These are phyloP conservation scores for Synanthedon formicaeformis DNA, from an alignment of 2,888 invertebrate genomes.

Conservation along the genomic window DNA sequence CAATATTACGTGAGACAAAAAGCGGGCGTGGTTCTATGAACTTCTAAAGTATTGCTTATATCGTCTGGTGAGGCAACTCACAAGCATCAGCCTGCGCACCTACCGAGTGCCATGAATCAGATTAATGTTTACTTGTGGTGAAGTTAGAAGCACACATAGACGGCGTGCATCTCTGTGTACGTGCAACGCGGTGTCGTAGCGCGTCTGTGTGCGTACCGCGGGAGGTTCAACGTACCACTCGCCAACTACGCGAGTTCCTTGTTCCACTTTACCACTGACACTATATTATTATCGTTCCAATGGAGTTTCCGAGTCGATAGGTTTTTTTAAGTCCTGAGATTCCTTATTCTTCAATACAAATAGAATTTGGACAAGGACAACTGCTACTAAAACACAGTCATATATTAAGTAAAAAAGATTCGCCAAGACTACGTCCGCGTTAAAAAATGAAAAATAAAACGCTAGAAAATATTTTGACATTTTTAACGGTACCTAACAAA, in stretches of 20 bases:
- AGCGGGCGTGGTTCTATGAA: background rate
- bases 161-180: slow-evolving; percentile 13
- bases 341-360: background rate
- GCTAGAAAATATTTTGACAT: too few species aligned
- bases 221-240: slow-evolving; percentile 67
- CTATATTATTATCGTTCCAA: slow-evolving; percentile 65
- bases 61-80: background rate
- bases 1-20: background rate
- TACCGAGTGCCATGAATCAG: slow-evolving; percentile 42
- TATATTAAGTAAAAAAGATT: too few species aligned
- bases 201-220: slow-evolving; percentile 10
- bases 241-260: slow-evolving; percentile 67
- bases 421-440: too few species aligned
- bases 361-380: too few species aligned
- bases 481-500: too few species aligned
- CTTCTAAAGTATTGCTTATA: background rate
- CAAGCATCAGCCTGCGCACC: background rate
- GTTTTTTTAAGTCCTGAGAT: slow-evolving; percentile 15
- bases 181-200: background rate
- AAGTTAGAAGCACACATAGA: slow-evolving; percentile 22
- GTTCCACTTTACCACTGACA: slow-evolving; percentile 68
- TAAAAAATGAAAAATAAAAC: too few species aligned
- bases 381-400: too few species aligned
- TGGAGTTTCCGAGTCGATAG: slow-evolving; percentile 44
- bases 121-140: slow-evolving; percentile 25